Evolutionary conservation across 2,797 vertebrate genomes (phyloP), one percentile per base, ranked within the genome.

Genomic region (Pachyuromys duprasi): DNA sequence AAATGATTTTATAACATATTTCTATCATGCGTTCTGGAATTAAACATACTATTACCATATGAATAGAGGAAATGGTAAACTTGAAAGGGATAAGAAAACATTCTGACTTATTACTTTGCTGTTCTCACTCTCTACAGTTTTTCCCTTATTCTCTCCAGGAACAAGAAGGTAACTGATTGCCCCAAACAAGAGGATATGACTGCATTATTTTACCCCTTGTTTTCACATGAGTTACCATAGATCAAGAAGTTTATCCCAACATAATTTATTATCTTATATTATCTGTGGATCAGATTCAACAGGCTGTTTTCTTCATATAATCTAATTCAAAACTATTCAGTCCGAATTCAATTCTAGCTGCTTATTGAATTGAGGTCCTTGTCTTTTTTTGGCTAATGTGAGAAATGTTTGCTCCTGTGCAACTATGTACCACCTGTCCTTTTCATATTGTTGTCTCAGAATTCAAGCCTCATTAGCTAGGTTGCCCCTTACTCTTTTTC

Each of bases 141-240:
- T 62, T 81, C 5, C 53, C 5, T 26, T 81, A 36, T 62, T 80
- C 42, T 75, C 8, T 3, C 39, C 3, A 45, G 8, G 11, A 4
- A 86, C 1, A 82, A 20, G 5, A 96, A 65, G 18, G 3, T 17
- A 82, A 88, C 80, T 62, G 3, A 20, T 72, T 36, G 4, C 33
- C 28, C 6, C 70, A n/a, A 49, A 78, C 14, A 95, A 12, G 5
- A 60, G 11, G 12, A 88, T 39, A 39, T 60, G 24, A 20, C 3
- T 93, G 0, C 42, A 53, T 80, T 92, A 65, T 65, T 93, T 90
- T 94, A 89, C 63, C 89, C 49, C 42, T 81, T n/a, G 9, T 62
- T 92, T 7, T 28, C 60, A 78, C 22, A 81, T 26, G 70, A 67
- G 53, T 93, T 69, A 24, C 9, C 55, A 67, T 26, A 81, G 8